These are phyloP conservation scores for Eupristina koningsbergeri DNA, from an alignment of 1,140 invertebrate species.

Conservation along the genomic window DNA sequence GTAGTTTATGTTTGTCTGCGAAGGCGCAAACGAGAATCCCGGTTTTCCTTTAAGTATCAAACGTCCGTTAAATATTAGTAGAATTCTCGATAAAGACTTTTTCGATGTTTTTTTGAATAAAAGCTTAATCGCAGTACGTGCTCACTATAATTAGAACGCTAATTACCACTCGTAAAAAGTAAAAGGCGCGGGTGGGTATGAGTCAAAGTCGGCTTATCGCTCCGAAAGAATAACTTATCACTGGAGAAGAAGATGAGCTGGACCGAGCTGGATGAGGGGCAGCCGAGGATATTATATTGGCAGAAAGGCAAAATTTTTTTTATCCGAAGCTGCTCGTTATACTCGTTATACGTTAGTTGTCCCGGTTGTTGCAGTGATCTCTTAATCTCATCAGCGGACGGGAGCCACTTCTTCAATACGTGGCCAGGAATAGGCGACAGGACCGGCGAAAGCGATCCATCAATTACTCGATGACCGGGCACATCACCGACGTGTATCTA, in stretches of 20 bases:
- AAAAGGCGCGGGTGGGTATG: no score
- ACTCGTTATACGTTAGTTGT: background rate
- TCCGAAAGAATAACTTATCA: background rate
- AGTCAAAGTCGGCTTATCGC: background rate
- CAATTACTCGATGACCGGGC: constrained; percentile 22
- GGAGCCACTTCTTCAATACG: constrained; percentile 40
- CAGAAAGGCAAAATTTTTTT: background rate
- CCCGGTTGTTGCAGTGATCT: constrained; percentile 2
- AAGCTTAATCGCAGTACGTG: no score
- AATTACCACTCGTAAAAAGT: no score
- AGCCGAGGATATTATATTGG: background rate
- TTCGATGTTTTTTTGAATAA: no score
- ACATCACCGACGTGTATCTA: background rate
- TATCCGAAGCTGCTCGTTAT: background rate
- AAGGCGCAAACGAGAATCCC: no score
- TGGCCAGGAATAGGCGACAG: background rate
- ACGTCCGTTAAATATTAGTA: no score
- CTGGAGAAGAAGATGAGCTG: background rate
- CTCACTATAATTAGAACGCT: no score
- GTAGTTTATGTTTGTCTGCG: no score
- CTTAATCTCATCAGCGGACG: constrained; percentile 32
- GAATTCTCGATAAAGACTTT: no score
- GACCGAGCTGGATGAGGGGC: no score
- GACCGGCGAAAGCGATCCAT: background rate
- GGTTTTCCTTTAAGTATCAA: no score